Evolutionary conservation across 2,797 vertebrate genomes (phyloP).

Genomic region (Chaenodraco wilsoni): DNA sequence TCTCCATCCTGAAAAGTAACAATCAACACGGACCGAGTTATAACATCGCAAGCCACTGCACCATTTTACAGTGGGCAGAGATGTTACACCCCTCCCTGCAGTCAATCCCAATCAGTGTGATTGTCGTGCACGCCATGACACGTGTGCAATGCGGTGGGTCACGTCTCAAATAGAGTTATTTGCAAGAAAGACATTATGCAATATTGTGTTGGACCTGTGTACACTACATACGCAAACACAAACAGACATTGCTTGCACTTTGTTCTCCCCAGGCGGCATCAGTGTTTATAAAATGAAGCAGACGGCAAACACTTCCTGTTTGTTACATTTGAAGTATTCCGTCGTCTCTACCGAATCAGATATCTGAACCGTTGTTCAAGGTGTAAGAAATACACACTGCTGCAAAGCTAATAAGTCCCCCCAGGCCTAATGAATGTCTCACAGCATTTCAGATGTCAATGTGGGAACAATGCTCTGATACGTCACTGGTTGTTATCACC

Average conservation of each 20-base stretch:
- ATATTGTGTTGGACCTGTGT: conserved; percentile 67
- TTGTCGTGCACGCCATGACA: conserved; percentile 37
- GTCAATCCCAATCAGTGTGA: conserved; percentile 34
- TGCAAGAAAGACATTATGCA: conserved; percentile 62
- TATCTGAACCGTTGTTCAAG: conserved; percentile 22
- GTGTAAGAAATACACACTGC: conserved; percentile 23
- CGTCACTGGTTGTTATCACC: no score
- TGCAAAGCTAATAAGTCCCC: conserved; percentile 23
- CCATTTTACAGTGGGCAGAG: conserved; percentile 43
- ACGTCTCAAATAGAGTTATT: conserved; percentile 64
- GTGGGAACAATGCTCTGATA: not conserved
- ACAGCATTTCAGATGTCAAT: conserved; percentile 13
- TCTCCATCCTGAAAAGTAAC: conserved; percentile 33
- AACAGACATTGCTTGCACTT: conserved; percentile 70
- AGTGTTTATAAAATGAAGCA: conserved; percentile 64
- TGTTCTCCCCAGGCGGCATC: conserved; percentile 62
- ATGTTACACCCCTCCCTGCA: conserved; percentile 42
- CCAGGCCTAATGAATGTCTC: conserved; percentile 33
- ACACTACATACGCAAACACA: conserved; percentile 70
- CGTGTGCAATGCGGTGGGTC: conserved; percentile 55
- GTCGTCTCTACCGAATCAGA: conserved; percentile 37
- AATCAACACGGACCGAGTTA: conserved; percentile 20
- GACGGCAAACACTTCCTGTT: conserved; percentile 74
- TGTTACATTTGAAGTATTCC: conserved; percentile 52
- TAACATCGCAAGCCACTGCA: conserved; percentile 9